Base-by-base conservation (phyloP, 2,797 vertebrate species). In the Nyctalus aviator region DNA sequence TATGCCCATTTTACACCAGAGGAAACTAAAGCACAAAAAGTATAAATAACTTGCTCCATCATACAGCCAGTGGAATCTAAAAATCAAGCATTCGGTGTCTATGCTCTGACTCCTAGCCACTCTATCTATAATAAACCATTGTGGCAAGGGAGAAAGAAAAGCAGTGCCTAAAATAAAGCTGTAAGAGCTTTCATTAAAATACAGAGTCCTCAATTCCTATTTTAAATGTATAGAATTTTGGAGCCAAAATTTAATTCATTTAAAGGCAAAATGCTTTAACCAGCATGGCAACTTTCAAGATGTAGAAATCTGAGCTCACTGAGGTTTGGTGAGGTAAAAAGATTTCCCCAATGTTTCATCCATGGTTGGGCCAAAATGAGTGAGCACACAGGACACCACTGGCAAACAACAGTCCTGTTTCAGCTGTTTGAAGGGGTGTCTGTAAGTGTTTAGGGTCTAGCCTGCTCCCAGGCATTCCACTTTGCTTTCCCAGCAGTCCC, bases 201-300 rank as follows among this genome's bases (percentile, higher is more conserved):
- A 83, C 11, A 88, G 69, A 94, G 32, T 76, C 50, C 69, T 83
- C 35, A 23, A 25, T 77, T 77, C 69, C 62, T 94, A 27, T 91
- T 91, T 91, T 91, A 62, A 87, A 76, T 83, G 48, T 48, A 62
- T 44, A 88, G 71, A 71, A 88, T 44, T 91, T 71, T 83, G 77
- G 77, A 88, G 53, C 78, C 77, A 68, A 66, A 66, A 37, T 73
- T 85, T 48, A 85, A 57, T 20, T 73, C 35, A 85, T 55, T 73
- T 73, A 68, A 90, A 85, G 66, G n/a, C 82, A 79, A 79, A 27
- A 27, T 57, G 68, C 25, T 35, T 64, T 62, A 90, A 30, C 44
- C n/a, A 76, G 44, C 30, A 13, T 5, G 30, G 5, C 44, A 88
- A 25, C 71, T 35, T 62, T 71, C 44, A 91, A 46, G 78, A 77